Percentiles rank a stretch among this genome's conserved stretches.
These are phyloP conservation scores for Neotoxoptera formosana DNA, from an alignment of 1,140 invertebrate species.

Conservation along the genomic window DNA sequence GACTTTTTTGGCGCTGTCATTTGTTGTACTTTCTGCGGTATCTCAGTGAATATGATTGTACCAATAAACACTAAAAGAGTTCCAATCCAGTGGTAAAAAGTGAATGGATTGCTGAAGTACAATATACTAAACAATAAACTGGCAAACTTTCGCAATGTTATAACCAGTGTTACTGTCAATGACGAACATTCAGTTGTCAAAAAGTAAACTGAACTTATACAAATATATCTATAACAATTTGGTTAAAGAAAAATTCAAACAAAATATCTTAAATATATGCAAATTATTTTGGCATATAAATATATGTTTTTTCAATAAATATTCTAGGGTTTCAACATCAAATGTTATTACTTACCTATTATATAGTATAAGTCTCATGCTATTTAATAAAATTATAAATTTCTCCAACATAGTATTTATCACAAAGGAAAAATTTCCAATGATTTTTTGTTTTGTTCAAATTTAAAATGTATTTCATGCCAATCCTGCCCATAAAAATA, in stretches of 20 bases:
- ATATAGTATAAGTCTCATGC: no score
- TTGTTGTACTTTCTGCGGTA: constrained; percentile 63
- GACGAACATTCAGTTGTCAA: constrained; percentile 94
- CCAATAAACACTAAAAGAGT: constrained; percentile 91
- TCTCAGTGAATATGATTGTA: constrained; percentile 89
- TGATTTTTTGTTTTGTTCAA: not conserved
- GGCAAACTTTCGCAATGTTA: constrained; percentile 94
- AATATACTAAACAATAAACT: constrained; percentile 94
- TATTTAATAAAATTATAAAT: no score
- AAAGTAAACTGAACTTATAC: constrained; percentile 93
- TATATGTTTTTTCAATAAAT: not conserved
- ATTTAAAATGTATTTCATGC: not conserved
- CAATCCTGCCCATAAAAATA: not conserved
- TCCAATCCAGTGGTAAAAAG: constrained; percentile 90
- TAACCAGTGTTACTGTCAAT: constrained; percentile 92
- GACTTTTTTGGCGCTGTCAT: constrained; percentile 14
- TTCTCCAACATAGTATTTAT: not conserved
- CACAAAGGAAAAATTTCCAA: not conserved
- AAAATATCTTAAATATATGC: not conserved
- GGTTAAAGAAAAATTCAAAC: constrained; percentile 22
- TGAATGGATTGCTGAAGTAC: constrained; percentile 96
- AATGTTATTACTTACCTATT: no score
- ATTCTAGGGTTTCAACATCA: no score
- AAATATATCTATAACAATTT: constrained; percentile 73
- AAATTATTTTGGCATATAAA: not conserved